Conservation (phyloP, 2,888 invertebrate genomes). For the Dioctria rufipes region DNA sequence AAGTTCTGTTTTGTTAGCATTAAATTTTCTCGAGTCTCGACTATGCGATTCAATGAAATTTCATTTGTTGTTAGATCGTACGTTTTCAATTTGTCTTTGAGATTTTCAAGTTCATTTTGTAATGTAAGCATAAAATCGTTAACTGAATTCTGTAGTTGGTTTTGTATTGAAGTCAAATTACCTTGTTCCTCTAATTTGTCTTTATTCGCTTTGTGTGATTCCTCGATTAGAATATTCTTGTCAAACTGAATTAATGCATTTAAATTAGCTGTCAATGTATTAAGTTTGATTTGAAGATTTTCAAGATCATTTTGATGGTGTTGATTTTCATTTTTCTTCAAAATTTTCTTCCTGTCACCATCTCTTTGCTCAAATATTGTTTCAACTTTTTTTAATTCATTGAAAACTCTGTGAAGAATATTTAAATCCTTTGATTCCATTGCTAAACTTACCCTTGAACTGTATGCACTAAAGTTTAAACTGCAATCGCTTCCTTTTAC, state of each 20-base stretch:
- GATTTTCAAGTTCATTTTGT: background rate
- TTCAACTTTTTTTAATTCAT: constrained; percentile 6
- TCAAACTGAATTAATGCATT: constrained; percentile 1
- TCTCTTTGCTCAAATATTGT: constrained; percentile 5
- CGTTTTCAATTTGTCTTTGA: background rate
- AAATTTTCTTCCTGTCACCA: background rate
- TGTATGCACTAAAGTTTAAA: background rate
- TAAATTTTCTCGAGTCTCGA: constrained; percentile 15
- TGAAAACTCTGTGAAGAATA: background rate
- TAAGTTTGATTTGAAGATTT: background rate
- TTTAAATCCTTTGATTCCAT: background rate
- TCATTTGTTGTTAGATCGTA: background rate
- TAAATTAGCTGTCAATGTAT: background rate
- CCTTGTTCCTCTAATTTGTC: background rate
- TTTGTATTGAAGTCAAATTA: background rate
- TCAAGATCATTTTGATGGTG: background rate
- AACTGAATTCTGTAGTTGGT: background rate
- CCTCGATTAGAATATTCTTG: background rate
- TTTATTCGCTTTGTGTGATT: background rate
- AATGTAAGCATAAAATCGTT: background rate
- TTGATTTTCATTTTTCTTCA: background rate
- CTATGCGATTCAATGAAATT: background rate
- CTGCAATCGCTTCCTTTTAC: background rate
- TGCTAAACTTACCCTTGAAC: background rate
- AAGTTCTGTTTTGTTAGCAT: background rate